Base-by-base conservation (phyloP, 2,888 invertebrate species). In the Ophion ventricosus region DNA sequence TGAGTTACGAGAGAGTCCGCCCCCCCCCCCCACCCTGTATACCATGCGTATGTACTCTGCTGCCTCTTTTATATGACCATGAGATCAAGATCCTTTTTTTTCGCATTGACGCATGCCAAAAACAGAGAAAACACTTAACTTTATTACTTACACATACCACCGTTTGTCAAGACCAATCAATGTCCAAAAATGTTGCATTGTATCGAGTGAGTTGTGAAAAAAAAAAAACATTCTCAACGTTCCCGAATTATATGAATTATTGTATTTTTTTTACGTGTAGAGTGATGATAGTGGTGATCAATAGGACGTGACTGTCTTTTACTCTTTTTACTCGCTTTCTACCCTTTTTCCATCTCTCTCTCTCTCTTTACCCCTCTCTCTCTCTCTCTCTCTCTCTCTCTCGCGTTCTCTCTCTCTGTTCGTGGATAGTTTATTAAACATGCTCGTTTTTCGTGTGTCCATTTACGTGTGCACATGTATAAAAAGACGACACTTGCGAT, bases 1-100 rank as follows among this genome's bases (percentile, higher is more conserved):
- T 90, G 89, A 88, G 88, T 90, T 90, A 86, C 86, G 85, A 84
- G 80, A 83, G 81, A 80, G 82, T 75, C 80, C 56, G n/a, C n/a
- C n/a, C n/a, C n/a, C n/a, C n/a, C n/a, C n/a, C 69, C 77, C 77
- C 49, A 63, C 80, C 72, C 80, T 82, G 74, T 80, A 67, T 63
- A 59, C 61, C 67, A 29, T 61, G n/a, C 14, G 40, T 43, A 35
- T 69, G 49, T 72, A 35, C 17, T 49, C 49, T 56, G 73, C 57
- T 78, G 57, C 56, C 75, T 64, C 57, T 25, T 69, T 23, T 23
- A 66, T 79, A 70, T 70, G 64, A 81, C 77, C 81, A 43, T 69
- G 66, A 72, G 64, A 72, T 64, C 64, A 56, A 70, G 29, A 56
- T 79, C 14, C 23, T 20, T 74, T 67, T 74, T 70, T 79, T 78